A percentile compares a stretch with the other conserved stretches of the same genome.
Conservation (phyloP, 2,797 vertebrate species). For the Helicolenus hilgendorfi region DNA sequence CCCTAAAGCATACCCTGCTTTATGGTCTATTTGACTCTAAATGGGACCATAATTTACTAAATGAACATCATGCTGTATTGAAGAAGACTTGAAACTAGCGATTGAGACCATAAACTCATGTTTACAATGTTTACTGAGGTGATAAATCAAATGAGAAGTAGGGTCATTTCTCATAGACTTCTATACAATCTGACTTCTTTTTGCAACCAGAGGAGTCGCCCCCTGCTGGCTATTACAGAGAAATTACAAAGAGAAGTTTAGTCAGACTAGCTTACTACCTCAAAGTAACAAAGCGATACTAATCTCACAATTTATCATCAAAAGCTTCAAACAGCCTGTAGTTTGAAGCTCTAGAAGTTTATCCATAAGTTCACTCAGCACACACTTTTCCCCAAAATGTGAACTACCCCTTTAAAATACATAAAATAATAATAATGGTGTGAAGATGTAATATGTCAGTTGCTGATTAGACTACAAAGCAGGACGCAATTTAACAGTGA, state of each 20-base stretch:
- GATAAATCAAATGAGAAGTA: no score
- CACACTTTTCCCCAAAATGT: neutral
- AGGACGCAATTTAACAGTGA: conserved; percentile 59
- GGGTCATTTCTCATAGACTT: accelerated
- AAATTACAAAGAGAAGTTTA: neutral
- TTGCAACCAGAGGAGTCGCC: no score
- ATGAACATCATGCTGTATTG: no score
- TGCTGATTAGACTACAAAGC: conserved; percentile 75
- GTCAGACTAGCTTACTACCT: neutral
- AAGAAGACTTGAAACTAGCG: no score
- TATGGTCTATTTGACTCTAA: no score
- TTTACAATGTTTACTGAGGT: no score
- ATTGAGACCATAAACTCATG: no score
- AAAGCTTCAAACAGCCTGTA: conserved; percentile 2
- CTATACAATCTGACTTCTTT: no score
- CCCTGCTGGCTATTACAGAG: no score
- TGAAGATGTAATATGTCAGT: conserved; percentile 50
- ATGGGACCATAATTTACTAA: no score
- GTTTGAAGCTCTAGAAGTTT: neutral
- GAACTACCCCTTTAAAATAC: conserved; percentile 16
- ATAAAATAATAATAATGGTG: conserved; percentile 18
- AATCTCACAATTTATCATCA: neutral
- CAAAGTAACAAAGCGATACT: neutral
- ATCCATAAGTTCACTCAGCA: neutral
- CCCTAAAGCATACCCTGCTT: no score